These are phyloP conservation scores for Nephrotoma appendiculata DNA, from an alignment of 2,888 invertebrate genomes.

Conservation along the genomic window DNA sequence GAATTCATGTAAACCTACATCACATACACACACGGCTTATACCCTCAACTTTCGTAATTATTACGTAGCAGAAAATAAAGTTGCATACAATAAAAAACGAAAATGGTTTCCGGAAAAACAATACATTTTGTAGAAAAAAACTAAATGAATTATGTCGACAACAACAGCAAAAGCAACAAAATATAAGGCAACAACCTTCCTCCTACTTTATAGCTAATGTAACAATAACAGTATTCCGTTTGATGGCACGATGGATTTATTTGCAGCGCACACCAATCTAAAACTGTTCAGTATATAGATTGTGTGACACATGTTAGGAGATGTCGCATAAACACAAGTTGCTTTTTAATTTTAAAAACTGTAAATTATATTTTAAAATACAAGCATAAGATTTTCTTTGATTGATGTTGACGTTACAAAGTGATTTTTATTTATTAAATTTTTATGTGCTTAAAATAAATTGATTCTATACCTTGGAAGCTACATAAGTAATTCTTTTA, in stretches of 20 bases:
- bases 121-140: neutral
- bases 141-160: neutral
- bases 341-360: neutral
- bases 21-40: too few species aligned
- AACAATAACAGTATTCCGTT: neutral
- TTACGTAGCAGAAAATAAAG: neutral
- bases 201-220: neutral
- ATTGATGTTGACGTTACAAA: neutral
- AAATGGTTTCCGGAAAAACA: neutral
- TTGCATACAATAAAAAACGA: neutral
- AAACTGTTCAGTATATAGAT: neutral
- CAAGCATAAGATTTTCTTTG: neutral
- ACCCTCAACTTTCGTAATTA: too few species aligned
- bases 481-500: too few species aligned
- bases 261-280: neutral
- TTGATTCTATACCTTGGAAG: neutral
- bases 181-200: neutral
- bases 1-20: too few species aligned
- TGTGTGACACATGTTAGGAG: neutral
- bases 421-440: neutral
- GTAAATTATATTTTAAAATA: neutral
- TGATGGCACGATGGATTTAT: neutral
- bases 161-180: neutral
- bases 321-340: too few species aligned
- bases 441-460: neutral